phyloP scores from a whole-genome alignment of 2,888 invertebrate species.

The Machimus rusticus region DNA sequence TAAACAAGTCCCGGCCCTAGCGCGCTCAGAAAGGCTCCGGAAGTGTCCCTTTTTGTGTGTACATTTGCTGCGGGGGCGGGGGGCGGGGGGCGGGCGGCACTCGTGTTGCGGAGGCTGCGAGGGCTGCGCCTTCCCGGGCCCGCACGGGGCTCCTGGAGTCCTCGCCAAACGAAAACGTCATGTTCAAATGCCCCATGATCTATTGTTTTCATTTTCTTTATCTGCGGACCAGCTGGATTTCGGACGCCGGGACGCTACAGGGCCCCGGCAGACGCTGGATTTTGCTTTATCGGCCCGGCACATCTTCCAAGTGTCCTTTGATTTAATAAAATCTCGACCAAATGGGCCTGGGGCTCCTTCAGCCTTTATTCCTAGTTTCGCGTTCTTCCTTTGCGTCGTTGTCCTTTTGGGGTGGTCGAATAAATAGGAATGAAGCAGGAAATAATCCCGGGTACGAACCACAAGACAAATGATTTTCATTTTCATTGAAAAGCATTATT shows the following conservation, averaged over 20 bases:
- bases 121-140: not conserved
- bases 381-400: not conserved
- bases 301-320: not conserved
- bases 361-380: not conserved
- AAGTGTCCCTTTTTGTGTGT: constrained; percentile 21
- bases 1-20: not conserved
- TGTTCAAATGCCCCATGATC: constrained; percentile 51
- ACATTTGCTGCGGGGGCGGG: not conserved
- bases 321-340: constrained; percentile 2
- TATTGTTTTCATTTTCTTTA: constrained; percentile 45
- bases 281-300: not conserved
- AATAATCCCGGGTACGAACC: not conserved
- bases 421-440: not conserved
- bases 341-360: not conserved
- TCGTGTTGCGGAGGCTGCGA: not conserved
- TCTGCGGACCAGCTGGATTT: constrained; percentile 6
- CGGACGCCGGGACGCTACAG: not conserved
- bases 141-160: constrained; percentile 30
- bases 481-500: not conserved
- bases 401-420: not conserved
- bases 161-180: constrained; percentile 50
- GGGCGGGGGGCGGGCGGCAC: not conserved
- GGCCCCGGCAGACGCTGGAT: not conserved
- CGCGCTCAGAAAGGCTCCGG: constrained; percentile 18
- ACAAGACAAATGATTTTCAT: not conserved